These are phyloP conservation scores for Herpailurus yagouaroundi DNA, from an alignment of 2,113 vertebrate genomes.

Conservation along the genomic window DNA sequence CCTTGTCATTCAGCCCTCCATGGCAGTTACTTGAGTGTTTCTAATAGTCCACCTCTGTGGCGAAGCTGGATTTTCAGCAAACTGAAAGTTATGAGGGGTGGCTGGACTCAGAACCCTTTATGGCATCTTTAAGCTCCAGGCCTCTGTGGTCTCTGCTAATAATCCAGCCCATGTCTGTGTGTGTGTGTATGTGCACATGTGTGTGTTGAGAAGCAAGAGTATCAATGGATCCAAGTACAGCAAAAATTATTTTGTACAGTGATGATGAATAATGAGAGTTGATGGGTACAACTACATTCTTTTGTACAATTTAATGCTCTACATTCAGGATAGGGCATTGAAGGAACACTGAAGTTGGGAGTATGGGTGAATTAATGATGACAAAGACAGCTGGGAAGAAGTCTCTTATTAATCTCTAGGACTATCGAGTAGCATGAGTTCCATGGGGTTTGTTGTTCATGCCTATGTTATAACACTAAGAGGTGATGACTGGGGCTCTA, in stretches of 20 bases:
- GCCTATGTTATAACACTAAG: neutral
- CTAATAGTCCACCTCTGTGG: accelerated
- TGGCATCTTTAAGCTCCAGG: neutral
- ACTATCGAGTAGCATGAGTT: neutral
- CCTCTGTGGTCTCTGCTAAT: neutral
- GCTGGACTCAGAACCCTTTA: no score
- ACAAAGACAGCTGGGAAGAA: neutral
- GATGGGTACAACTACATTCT: neutral
- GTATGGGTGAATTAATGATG: neutral
- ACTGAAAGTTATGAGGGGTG: neutral
- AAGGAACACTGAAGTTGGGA: neutral
- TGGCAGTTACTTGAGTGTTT: neutral
- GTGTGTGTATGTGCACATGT: neutral
- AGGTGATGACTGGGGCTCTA: neutral
- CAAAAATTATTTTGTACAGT: neutral
- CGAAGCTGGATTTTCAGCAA: neutral
- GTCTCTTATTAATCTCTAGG: neutral
- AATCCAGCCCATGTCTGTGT: neutral
- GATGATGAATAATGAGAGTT: neutral
- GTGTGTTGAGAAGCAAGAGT: neutral
- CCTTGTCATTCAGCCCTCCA: neutral
- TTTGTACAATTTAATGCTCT: neutral
- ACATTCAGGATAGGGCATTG: neutral
- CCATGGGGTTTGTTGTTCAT: neutral
- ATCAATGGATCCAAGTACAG: no score